Evolutionary conservation across 1,140 invertebrate genomes (phyloP).

Genomic region (Coptotermes formosanus): DNA sequence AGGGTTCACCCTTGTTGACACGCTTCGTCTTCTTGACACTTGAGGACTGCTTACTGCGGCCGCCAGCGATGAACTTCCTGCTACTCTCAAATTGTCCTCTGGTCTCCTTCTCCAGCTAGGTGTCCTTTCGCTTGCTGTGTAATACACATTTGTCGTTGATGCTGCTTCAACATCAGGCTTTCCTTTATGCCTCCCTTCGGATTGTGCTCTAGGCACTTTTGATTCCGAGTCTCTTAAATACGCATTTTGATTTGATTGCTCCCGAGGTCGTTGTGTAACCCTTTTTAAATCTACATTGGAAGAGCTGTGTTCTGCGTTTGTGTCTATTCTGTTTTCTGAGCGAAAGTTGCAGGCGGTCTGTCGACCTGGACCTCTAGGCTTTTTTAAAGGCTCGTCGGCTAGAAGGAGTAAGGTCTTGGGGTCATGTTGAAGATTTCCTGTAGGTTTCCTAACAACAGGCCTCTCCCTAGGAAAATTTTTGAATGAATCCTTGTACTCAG

Average conservation of each 20-base stretch:
- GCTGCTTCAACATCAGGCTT: neutral
- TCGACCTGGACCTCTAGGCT: neutral
- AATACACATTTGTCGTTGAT: neutral
- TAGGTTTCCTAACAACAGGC: neutral
- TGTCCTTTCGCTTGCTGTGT: conserved; percentile 37
- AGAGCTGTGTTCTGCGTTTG: neutral
- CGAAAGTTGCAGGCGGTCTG: neutral
- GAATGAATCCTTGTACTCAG: conserved; percentile 46
- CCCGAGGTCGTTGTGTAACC: neutral
- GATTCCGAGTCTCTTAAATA: neutral
- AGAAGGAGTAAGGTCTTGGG: neutral
- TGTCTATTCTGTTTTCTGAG: neutral
- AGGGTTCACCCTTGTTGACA: neutral
- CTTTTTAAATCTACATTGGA: neutral
- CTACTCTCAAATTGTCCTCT: neutral
- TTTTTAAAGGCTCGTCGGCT: neutral
- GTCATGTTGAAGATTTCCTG: neutral
- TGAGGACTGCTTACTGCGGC: neutral
- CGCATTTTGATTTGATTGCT: neutral
- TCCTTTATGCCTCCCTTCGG: neutral
- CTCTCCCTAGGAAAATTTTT: conserved; percentile 20
- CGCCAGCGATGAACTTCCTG: neutral
- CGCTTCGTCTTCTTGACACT: neutral
- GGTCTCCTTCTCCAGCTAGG: neutral
- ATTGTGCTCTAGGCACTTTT: neutral